phyloP scores from a whole-genome alignment of 2,113 vertebrate genomes.

The Mastomys coucha region DNA sequence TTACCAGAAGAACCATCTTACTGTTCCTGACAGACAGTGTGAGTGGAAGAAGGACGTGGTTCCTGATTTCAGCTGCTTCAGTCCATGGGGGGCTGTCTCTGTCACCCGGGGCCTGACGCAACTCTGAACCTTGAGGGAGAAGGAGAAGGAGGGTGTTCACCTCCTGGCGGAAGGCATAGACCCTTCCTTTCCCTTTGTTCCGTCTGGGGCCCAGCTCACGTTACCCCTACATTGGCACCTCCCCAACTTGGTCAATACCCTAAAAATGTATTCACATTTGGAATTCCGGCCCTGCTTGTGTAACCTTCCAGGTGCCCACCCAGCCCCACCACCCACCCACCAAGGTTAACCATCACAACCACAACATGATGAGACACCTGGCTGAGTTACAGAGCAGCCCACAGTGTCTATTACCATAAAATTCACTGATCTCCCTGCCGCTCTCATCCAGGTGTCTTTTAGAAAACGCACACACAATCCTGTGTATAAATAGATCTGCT shows the following conservation, averaged over 20 bases:
- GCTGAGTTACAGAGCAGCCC: not conserved
- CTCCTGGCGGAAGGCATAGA: not conserved
- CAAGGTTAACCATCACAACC: not conserved
- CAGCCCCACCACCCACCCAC: not conserved
- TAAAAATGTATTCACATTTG: not conserved
- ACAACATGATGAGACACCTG: not conserved
- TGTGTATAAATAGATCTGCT: not conserved
- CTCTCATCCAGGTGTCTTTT: not conserved
- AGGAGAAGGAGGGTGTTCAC: not conserved
- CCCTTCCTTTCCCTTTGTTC: not conserved
- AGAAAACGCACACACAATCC: not conserved
- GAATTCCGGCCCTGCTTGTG: not conserved
- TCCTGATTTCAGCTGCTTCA: not conserved
- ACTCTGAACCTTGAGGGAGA: not conserved
- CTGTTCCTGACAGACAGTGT: not conserved
- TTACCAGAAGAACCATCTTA: not conserved
- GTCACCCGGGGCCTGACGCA: not conserved
- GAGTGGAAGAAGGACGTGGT: not conserved
- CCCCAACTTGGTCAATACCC: not conserved
- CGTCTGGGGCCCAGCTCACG: not conserved
- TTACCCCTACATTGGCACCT: not conserved
- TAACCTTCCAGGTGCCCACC: not conserved
- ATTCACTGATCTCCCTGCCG: not conserved
- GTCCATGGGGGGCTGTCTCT: not conserved
- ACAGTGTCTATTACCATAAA: not conserved